Base-by-base conservation (phyloP, 2,888 invertebrate genomes). In the Deilephila porcellus region DNA sequence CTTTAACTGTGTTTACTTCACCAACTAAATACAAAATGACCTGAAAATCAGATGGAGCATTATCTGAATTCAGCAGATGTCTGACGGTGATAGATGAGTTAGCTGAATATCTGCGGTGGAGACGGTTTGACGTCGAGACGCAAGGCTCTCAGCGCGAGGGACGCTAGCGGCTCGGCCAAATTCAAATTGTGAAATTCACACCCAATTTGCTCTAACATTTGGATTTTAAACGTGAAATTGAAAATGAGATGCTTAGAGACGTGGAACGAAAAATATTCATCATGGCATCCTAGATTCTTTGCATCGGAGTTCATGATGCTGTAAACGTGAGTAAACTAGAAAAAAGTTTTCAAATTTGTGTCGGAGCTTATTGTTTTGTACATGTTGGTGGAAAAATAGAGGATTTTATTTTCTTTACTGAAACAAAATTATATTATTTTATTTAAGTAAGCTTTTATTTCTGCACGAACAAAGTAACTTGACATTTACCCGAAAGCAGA, bases 11-110 rank as follows among this genome's bases (percentile, higher is more conserved):
- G 0, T 45, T 45, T 14, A 45, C 11, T 45, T 45, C 14, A 45
- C 45, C 53, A 56, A 56, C 53, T 19, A 19, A 19, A 0, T 45
- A 20, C 14, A 6, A 14, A 4, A 5, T 17, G 11, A 25, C 25
- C n/a, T 25, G 17, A 67, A 37, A 17, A 25, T 25, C 45, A 29
- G 25, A 45, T 11, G 6, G 25, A 25, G 6, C 20, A 20, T 19
- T 25, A 52, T 67, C 67, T 3, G 29, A 67, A 67, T 67, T 52
- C 67, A 45, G 52, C 67, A 52, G 52, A 25, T 52, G 29, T 52
- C 25, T 67, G 17, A 25, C 45, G 52, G 52, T 52, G 52, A 67
- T 67, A 67, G 52, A 67, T 52, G 64, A 20, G 52, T 52, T 67
- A 52, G 45, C 2, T 52, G 20, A 67, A 67, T 20, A 52, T 45